Base-by-base conservation (phyloP, 2,888 invertebrate genomes). In the Crepidodera aurea region DNA sequence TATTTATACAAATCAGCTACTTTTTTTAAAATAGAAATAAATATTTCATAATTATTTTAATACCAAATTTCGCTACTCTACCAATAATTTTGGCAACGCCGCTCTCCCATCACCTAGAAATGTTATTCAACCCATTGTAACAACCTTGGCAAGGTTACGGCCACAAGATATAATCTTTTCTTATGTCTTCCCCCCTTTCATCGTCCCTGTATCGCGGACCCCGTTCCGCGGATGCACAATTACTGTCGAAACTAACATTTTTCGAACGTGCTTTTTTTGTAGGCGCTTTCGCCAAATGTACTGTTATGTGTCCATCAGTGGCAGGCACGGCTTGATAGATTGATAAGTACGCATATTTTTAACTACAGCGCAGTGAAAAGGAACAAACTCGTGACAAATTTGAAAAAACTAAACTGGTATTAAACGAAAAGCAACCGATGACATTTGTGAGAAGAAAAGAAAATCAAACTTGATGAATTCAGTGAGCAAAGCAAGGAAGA, bases 131-230 rank as follows among this genome's bases (percentile, higher is more conserved):
- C 78, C 75, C 73, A 71, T 68, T 69, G 64, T 67, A 70, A 69
- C 79, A 75, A 79, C 79, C 79, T 79, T 80, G 76, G 72, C 78
- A 79, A 79, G 79, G 79, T 80, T 76, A 79, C 74, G 63, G 40
- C 66, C 66, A 60, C 58, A 39, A 34, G 59, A 61, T 59, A 53
- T 44, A 57, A 50, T 56, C 46, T 57, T 51, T 57, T 50, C 32
- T 56, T 56, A 25, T 34, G 56, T 56, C 60, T 46, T 29, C 42
- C 12, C 46, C 57, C 50, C 54, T 39, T 39, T 19, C 50, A 34
- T 42, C 37, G 29, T 37, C 22, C 27, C 51, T 51, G 18, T 27
- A 5, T 22, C 8, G 29, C 34, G 19, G 16, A 37, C 48, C 4
- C 37, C 53, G 62, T 64, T 62, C 64, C 62, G 60, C 64, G 27